Evolutionary conservation across 2,888 invertebrate species (phyloP), one percentile per base, ranked within the genome.

Genomic region (Timema podura): DNA sequence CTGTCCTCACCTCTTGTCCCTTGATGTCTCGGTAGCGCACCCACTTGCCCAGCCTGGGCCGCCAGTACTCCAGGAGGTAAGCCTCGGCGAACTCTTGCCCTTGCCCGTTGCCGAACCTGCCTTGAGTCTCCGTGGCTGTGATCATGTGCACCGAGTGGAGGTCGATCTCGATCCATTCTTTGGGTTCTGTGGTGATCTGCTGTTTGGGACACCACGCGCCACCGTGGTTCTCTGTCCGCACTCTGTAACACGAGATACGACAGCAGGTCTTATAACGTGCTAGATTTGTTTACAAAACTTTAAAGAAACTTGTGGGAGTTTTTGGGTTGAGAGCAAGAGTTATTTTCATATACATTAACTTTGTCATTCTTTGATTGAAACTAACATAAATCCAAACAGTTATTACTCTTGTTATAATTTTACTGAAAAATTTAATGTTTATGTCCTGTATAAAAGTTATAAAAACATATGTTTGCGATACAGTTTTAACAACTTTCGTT

Each of bases 161-260:
- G 80, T 95, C 90, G 74, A 93, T 87, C 84, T 96, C 89, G 73
- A 92, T 82, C 91, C 91, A 91, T 81, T 92, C 91, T 72, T 85
- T 86, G 5, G 89, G 85, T 76, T 91, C 91, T n/a, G 88, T 87
- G 45, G 91, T 91, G 77, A 93, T 90, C 80, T 90, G 89, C 67
- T 87, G 85, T 81, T 89, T 88, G 11, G 96, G 96, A 83, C 96
- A 96, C 96, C 96, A 96, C 0, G 96, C 96, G 64, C 96, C 96
- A 13, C 95, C 93, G 78, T 89, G 88, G 75, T 87, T 85, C 79
- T 96, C 95, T 76, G 89, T 88, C 75, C 91, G 88, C 76, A 95
- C 84, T 80, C 96, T 96, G 87, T 47, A 83, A 82, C 72, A 74
- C 7, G 11, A 57, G 30, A 30, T 30, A 30, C 30, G 30, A 30